phyloP scores from a whole-genome alignment of 2,888 invertebrate genomes.

The Euphydryas editha region DNA sequence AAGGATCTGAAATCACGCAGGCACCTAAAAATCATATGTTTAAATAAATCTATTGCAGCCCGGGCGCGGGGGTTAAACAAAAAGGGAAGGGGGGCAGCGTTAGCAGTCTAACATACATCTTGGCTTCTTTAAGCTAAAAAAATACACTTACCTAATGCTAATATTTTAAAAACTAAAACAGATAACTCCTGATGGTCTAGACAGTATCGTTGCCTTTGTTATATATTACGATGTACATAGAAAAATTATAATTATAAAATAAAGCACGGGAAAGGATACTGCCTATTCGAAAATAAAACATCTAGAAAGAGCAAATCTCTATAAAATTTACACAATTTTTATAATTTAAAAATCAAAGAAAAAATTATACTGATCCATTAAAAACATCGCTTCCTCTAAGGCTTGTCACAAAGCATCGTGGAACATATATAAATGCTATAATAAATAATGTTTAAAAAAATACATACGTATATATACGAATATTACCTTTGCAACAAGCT shows the following conservation, averaged over 20 bases:
- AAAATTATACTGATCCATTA: constrained; percentile 49
- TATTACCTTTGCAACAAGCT: constrained; percentile 81
- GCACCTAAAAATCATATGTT: constrained; percentile 81
- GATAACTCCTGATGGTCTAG: constrained; percentile 64
- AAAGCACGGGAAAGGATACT: constrained; percentile 67
- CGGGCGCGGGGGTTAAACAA: constrained; percentile 74
- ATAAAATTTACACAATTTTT: constrained; percentile 75
- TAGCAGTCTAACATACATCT: constrained; percentile 83
- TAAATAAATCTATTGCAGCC: constrained; percentile 79
- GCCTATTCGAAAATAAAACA: constrained; percentile 76
- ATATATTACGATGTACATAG: constrained; percentile 30
- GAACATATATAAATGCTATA: constrained; percentile 53
- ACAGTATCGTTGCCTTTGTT: constrained; percentile 71
- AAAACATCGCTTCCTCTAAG: constrained; percentile 60
- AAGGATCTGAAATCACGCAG: constrained; percentile 80
- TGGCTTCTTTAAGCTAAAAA: constrained; percentile 83
- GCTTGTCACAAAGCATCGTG: constrained; percentile 76
- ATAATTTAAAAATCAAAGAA: constrained; percentile 47
- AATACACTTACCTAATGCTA: constrained; percentile 82
- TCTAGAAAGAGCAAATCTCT: constrained; percentile 76
- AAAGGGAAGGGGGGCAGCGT: constrained; percentile 77
- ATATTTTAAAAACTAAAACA: constrained; percentile 70
- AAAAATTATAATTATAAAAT: constrained; percentile 30
- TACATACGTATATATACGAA: constrained; percentile 53
- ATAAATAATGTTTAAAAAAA: constrained; percentile 47